Conservation (phyloP, 2,888 invertebrate species). For the Lasioglossum oenotherae region DNA sequence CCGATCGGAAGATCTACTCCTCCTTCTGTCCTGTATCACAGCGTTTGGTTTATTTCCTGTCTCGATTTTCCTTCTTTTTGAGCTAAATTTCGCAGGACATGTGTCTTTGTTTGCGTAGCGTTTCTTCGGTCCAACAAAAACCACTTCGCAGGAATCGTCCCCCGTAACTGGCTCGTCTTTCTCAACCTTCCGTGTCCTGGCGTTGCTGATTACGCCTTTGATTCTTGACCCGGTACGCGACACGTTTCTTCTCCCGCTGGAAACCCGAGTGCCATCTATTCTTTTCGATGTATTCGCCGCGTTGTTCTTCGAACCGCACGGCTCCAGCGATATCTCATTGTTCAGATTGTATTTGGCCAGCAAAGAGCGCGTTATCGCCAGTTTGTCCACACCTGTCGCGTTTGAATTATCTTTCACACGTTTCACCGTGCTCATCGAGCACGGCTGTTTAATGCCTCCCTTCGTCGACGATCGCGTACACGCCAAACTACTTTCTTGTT, state of each 20-base stretch:
- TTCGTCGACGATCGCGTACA: neutral
- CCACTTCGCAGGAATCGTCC: neutral
- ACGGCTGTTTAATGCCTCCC: neutral
- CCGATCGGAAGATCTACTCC: neutral
- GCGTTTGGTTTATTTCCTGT: constrained; percentile 7
- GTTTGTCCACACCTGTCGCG: neutral
- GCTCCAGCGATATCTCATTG: neutral
- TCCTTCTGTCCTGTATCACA: neutral
- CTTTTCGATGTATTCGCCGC: neutral
- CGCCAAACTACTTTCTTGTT: neutral
- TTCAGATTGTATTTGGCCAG: neutral
- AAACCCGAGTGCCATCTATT: neutral
- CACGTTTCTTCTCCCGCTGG: neutral
- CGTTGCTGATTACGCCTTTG: neutral
- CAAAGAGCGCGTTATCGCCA: neutral
- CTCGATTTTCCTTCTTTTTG: constrained; percentile 19
- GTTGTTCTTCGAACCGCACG: neutral
- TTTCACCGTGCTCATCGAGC: neutral
- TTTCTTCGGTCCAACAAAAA: neutral
- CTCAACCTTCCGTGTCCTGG: neutral
- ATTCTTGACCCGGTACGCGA: neutral
- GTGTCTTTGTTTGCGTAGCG: neutral
- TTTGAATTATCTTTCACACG: constrained; percentile 9
- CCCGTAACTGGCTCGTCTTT: neutral
- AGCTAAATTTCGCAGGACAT: neutral